These are phyloP conservation scores for Platygyra sinensis DNA, from an alignment of 64 coral and sea anemone genomes.

Conservation along the genomic window DNA sequence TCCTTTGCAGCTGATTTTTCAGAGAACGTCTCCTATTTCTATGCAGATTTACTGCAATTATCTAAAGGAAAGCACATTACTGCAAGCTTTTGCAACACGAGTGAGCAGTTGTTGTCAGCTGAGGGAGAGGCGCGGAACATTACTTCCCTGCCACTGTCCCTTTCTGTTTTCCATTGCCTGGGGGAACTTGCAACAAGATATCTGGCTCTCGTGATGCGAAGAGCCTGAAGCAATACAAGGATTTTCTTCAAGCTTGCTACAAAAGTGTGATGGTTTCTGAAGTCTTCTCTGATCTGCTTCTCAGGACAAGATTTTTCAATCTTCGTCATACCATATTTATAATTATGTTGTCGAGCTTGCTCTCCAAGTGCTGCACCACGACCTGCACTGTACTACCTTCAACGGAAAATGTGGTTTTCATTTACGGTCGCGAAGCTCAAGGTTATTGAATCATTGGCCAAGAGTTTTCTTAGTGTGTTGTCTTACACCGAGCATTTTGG, in stretches of 20 bases:
- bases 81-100: neutral
- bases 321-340: neutral
- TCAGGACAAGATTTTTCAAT: neutral
- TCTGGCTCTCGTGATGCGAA: neutral
- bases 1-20: neutral
- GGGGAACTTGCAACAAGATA: neutral
- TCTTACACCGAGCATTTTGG: neutral
- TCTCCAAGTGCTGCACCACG: neutral
- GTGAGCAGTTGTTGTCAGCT: slow-evolving; percentile 4
- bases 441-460: neutral
- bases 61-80: neutral
- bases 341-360: neutral
- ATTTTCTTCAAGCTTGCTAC: neutral
- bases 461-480: neutral
- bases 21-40: slow-evolving; percentile 2
- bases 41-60: neutral
- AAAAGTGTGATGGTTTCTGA: neutral
- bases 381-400: neutral
- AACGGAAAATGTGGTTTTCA: neutral
- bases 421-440: neutral
- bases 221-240: neutral
- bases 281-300: neutral
- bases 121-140: neutral
- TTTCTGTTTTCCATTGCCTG: neutral
- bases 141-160: neutral